These are phyloP conservation scores for Lycaena phlaeas DNA, from an alignment of 2,888 invertebrate genomes.

Conservation along the genomic window DNA sequence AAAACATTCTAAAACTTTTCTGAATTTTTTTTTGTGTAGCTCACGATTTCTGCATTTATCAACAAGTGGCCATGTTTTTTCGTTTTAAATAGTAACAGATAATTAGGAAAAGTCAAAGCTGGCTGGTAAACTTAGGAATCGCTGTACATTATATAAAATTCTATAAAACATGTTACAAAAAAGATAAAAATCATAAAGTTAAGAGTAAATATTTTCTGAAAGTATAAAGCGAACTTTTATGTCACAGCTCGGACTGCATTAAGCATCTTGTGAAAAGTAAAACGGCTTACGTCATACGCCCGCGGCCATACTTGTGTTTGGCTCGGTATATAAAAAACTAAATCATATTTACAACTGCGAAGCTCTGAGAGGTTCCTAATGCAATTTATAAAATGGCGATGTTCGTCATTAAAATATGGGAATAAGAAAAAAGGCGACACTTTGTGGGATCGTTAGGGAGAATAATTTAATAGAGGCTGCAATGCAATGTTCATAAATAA, in stretches of 20 bases:
- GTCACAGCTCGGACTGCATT: not conserved
- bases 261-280: constrained; percentile 47
- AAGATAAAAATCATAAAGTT: not conserved
- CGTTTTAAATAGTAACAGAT: too few species aligned
- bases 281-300: constrained; percentile 46
- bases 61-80: too few species aligned
- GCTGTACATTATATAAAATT: too few species aligned
- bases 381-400: not conserved
- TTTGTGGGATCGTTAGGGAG: too few species aligned
- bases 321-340: constrained; percentile 29
- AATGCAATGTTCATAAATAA: too few species aligned
- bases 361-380: not conserved
- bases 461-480: too few species aligned
- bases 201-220: not conserved
- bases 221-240: not conserved
- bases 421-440: not conserved
- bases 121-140: too few species aligned
- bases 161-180: too few species aligned
- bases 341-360: constrained; percentile 29
- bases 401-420: not conserved
- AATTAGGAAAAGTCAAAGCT: too few species aligned
- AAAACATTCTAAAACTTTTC: too few species aligned
- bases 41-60: too few species aligned
- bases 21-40: too few species aligned
- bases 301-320: constrained; percentile 22